Evolutionary conservation across 2,797 vertebrate genomes (phyloP), one percentile per base, ranked within the genome.

Genomic region (Novumbra hubbsi): DNA sequence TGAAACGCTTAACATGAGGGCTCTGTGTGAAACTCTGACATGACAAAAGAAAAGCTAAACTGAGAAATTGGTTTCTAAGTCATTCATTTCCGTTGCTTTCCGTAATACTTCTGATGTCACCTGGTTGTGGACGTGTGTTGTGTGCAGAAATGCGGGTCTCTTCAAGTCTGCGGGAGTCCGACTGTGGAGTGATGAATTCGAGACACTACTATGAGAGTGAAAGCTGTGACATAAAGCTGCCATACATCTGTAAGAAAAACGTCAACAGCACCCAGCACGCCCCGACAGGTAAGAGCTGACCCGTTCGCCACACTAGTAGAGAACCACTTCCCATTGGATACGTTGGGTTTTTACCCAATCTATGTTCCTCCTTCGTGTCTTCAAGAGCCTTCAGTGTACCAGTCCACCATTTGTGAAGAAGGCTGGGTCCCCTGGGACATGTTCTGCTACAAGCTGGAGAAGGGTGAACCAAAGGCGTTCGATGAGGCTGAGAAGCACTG

Each of bases 201-300:
- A 72, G 85, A 0, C 90, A 90, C 55, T 88, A 85, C 63, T 99
- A 94, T 86, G 90, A 93, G 55, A 87, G 90, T 27, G 90, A 88
- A 74, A 86, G 89, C 0, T 99, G 98, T 79, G 93, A 91, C 75
- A 86, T 83, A 19, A 82, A 68, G 3, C 90, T 98, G 83, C 96
- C 98, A 0, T 98, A 98, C 74, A 55, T 97, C 85, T 99, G 98
- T 88, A 93, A 96, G 88, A 99, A 99, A 83, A 86, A 79, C 0
- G 8, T 92, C 27, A 94, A 85, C 12, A 66, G 81, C 15, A 81
- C 88, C 38, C 76, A 74, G 17, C 27, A 73, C 0, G 77, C 82
- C 2, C 21, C 84, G 38, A 68, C 92, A 87, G 95, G 97, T 98
- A 27, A 15, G 11, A 81, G 73, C 17, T 1, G 4, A 3, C 14